These are phyloP conservation scores for Anguilla megastoma DNA, from an alignment of 2,797 vertebrate genomes.

Conservation along the genomic window DNA sequence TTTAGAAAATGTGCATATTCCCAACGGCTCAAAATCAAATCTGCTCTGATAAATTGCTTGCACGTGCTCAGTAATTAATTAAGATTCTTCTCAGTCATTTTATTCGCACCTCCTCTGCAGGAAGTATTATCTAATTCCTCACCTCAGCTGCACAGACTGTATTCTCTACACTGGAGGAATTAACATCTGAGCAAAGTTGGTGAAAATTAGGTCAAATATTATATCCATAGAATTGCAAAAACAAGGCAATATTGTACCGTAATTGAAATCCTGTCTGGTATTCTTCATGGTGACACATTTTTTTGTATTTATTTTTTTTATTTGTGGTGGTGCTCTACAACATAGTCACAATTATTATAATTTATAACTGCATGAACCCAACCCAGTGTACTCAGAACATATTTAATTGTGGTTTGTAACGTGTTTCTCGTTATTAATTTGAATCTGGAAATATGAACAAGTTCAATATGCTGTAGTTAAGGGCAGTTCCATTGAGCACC, in stretches of 20 bases:
- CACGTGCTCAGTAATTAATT: neutral
- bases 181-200: neutral
- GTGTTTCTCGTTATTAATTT: conserved; percentile 38
- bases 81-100: neutral
- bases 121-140: neutral
- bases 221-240: neutral
- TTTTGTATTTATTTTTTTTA: neutral
- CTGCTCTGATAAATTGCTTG: neutral
- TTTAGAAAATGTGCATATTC: neutral
- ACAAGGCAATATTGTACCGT: neutral
- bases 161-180: neutral
- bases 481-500: conserved; percentile 16
- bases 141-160: neutral
- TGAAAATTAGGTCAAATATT: neutral
- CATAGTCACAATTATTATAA: conserved; percentile 15
- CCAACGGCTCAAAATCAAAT: neutral
- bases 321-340: conserved; percentile 12
- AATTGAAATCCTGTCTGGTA: neutral
- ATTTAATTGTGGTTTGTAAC: conserved; percentile 15
- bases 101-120: neutral
- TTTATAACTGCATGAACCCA: conserved; percentile 23
- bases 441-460: conserved; percentile 19
- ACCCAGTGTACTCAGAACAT: neutral
- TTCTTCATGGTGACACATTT: neutral
- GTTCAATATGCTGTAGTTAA: neutral